A percentile compares a stretch with the other conserved stretches of the same genome.
phyloP scores from a whole-genome alignment of 1,140 invertebrate species.

The Camponotus floridanus region DNA sequence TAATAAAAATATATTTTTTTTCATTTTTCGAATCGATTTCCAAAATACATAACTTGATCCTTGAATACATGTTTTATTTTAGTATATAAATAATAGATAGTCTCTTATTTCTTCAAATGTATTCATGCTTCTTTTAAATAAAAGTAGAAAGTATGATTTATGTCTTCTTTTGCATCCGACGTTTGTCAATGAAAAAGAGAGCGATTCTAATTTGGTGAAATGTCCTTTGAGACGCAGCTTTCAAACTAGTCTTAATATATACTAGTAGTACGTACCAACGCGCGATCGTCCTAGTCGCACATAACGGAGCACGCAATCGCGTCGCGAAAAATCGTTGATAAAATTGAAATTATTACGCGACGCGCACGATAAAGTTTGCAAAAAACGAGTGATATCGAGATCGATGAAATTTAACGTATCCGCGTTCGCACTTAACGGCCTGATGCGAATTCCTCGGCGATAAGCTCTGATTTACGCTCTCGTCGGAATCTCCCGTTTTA shows the following conservation, averaged over 20 bases:
- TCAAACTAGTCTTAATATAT: constrained; percentile 10
- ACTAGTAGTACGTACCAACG: not conserved
- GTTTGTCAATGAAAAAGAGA: constrained; percentile 1
- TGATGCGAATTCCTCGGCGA: constrained; percentile 58
- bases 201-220: constrained; percentile 40
- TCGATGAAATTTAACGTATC: constrained; percentile 60
- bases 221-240: constrained; percentile 15
- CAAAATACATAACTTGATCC: not conserved
- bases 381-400: constrained; percentile 31
- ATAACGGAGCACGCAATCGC: constrained; percentile 16
- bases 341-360: constrained; percentile 29
- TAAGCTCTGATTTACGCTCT: constrained; percentile 72
- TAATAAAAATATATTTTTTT: not conserved
- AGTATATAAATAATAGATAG: not conserved
- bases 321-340: constrained; percentile 44
- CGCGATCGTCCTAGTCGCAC: constrained; percentile 30
- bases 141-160: constrained; percentile 28
- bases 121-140: constrained; percentile 6
- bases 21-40: not conserved
- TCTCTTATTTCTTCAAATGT: constrained; percentile 27
- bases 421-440: constrained; percentile 65
- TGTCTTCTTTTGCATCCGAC: constrained; percentile 4
- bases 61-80: not conserved
- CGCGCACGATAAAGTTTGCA: constrained; percentile 16
- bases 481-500: constrained; percentile 43